These are phyloP conservation scores for Salvator merianae DNA, from an alignment of 2,113 vertebrate species.

Conservation along the genomic window DNA sequence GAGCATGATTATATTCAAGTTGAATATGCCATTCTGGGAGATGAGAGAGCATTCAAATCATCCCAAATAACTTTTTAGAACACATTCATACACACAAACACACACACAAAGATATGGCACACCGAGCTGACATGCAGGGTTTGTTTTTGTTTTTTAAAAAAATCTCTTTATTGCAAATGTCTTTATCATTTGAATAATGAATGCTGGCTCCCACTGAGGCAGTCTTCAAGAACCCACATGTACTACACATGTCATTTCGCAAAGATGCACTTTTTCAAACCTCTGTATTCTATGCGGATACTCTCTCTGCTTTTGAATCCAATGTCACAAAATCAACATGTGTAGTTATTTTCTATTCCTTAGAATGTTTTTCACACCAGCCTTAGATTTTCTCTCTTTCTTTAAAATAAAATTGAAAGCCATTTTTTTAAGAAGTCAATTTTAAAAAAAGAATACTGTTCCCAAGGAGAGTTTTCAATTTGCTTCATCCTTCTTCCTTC, in stretches of 20 bases:
- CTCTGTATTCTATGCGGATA: not conserved
- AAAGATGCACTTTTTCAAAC: constrained; percentile 19
- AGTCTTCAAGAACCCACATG: constrained; percentile 17
- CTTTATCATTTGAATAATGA: constrained; percentile 10
- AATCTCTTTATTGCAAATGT: constrained; percentile 10
- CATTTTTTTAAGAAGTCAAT: not conserved
- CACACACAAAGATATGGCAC: constrained; percentile 32
- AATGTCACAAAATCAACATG: not conserved
- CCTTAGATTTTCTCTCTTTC: no score
- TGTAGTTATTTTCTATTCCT: no score
- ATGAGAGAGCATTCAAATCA: not conserved
- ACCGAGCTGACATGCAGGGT: not conserved
- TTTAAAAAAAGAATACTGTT: not conserved
- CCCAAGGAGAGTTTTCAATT: constrained; percentile 48
- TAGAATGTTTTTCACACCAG: no score
- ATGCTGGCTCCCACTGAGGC: constrained; percentile 22
- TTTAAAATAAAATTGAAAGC: no score
- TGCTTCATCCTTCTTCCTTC: constrained; percentile 36
- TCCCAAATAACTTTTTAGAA: constrained; percentile 24
- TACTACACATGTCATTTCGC: not conserved
- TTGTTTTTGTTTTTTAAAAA: constrained; percentile 10
- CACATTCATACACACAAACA: constrained; percentile 2
- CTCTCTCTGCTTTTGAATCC: not conserved
- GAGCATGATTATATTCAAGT: not conserved
- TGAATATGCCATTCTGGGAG: not conserved